A percentile compares a stretch with the other conserved stretches of the same genome.
Conservation (phyloP, 2,888 invertebrate species). For the Tetanocera ferruginea region DNA sequence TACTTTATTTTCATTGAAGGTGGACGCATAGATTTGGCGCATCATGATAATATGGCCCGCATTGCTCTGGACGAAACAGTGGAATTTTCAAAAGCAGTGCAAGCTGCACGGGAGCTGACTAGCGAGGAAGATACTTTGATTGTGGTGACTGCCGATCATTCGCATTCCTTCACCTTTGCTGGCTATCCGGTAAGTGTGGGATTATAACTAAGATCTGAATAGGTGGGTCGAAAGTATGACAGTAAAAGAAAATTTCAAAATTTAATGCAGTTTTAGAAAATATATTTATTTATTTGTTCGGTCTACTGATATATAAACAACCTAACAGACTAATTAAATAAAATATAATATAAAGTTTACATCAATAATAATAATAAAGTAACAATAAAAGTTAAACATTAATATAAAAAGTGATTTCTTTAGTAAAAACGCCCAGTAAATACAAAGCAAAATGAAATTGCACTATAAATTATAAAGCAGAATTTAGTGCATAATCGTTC, state of each 20-base stretch:
- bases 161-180: conserved; percentile 81
- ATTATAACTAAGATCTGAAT: background rate
- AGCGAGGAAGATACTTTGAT: conserved; percentile 80
- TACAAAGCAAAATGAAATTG: too few species aligned
- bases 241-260: background rate
- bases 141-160: conserved; percentile 86
- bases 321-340: too few species aligned
- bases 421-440: too few species aligned
- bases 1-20: conserved; percentile 86
- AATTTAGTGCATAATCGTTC: too few species aligned
- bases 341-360: too few species aligned
- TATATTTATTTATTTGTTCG: too few species aligned
- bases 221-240: background rate
- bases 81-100: conserved; percentile 81
- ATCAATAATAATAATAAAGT: too few species aligned
- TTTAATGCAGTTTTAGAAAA: background rate
- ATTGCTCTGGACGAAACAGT: conserved; percentile 70
- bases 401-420: too few species aligned
- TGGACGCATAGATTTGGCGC: conserved; percentile 67
- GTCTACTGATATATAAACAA: too few species aligned
- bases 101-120: conserved; percentile 75
- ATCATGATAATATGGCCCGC: conserved; percentile 64
- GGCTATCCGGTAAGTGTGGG: conserved; percentile 75
- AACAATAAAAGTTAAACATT: too few species aligned
- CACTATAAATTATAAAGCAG: too few species aligned